Evolutionary conservation across 2,888 invertebrate genomes (phyloP).

Genomic region (Caenorhabditis doughertyi): DNA sequence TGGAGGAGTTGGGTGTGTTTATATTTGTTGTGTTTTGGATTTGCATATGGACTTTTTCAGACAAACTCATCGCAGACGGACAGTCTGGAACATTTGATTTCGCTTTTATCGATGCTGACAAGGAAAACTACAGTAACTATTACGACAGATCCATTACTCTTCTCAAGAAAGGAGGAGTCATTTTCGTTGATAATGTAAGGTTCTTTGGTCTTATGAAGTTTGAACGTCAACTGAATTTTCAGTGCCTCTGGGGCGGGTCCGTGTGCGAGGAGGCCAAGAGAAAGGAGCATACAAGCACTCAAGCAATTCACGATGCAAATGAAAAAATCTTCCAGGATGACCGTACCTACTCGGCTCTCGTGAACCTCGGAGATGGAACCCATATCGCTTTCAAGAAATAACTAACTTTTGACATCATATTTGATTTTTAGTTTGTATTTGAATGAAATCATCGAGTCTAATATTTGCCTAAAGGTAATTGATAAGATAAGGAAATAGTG

Average conservation of each 20-base stretch:
- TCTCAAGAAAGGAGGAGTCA: slow-evolving; percentile 83
- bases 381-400: slow-evolving; percentile 76
- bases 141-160: slow-evolving; percentile 83
- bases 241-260: slow-evolving; percentile 48
- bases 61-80: slow-evolving; percentile 74
- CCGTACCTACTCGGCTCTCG: slow-evolving; percentile 76
- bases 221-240: not conserved
- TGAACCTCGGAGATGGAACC: slow-evolving; percentile 81
- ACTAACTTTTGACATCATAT: slow-evolving; percentile 3
- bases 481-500: too few species aligned
- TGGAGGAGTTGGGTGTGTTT: slow-evolving; percentile 63
- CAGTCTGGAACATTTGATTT: slow-evolving; percentile 77
- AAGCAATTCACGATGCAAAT: slow-evolving; percentile 51
- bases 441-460: too few species aligned
- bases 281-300: not conserved
- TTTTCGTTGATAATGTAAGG: slow-evolving; percentile 83
- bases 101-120: slow-evolving; percentile 83
- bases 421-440: too few species aligned
- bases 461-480: too few species aligned
- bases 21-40: not conserved
- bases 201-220: not conserved
- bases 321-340: slow-evolving; percentile 68
- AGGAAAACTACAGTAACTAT: slow-evolving; percentile 83
- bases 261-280: slow-evolving; percentile 9
- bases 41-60: slow-evolving; percentile 63